Evolutionary conservation across 2,797 vertebrate species (phyloP).

Genomic region (Menidia menidia): DNA sequence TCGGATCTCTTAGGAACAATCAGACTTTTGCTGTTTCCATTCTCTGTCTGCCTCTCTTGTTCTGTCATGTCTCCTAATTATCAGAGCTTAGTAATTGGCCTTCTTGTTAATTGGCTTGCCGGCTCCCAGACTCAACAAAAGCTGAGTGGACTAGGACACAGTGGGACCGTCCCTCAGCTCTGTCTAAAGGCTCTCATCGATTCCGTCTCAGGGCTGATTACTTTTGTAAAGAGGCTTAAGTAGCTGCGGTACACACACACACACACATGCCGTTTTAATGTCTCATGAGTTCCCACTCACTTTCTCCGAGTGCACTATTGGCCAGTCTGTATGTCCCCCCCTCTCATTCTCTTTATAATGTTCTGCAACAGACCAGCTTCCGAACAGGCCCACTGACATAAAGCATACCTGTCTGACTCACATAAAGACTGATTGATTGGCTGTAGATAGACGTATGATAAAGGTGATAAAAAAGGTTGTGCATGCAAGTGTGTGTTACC

Average conservation of each 20-base stretch:
- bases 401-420: slow-evolving; percentile 40
- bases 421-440: slow-evolving; percentile 61
- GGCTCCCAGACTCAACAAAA: slow-evolving; percentile 78
- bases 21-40: slow-evolving; percentile 58
- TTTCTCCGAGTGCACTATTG: slow-evolving; percentile 24
- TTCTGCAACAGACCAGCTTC: slow-evolving; percentile 20
- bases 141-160: slow-evolving; percentile 64
- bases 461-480: slow-evolving; percentile 39
- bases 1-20: slow-evolving; percentile 64
- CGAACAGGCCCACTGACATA: slow-evolving; percentile 21
- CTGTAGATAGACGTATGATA: slow-evolving; percentile 41
- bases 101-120: slow-evolving; percentile 80
- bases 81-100: slow-evolving; percentile 80
- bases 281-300: slow-evolving; percentile 37
- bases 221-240: slow-evolving; percentile 69
- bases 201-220: slow-evolving; percentile 59
- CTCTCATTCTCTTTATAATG: slow-evolving; percentile 19
- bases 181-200: slow-evolving; percentile 74
- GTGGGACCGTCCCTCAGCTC: slow-evolving; percentile 67
- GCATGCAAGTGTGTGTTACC: slow-evolving; percentile 36
- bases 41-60: slow-evolving; percentile 71
- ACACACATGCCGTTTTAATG: slow-evolving; percentile 19
- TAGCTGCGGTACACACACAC: slow-evolving; percentile 15
- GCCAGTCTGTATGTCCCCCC: slow-evolving; percentile 23
- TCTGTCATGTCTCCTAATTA: slow-evolving; percentile 81